Percentiles rank a stretch among this genome's conserved stretches.
Conservation (phyloP, 2,797 vertebrate genomes). For the Chromobotia macracanthus region DNA sequence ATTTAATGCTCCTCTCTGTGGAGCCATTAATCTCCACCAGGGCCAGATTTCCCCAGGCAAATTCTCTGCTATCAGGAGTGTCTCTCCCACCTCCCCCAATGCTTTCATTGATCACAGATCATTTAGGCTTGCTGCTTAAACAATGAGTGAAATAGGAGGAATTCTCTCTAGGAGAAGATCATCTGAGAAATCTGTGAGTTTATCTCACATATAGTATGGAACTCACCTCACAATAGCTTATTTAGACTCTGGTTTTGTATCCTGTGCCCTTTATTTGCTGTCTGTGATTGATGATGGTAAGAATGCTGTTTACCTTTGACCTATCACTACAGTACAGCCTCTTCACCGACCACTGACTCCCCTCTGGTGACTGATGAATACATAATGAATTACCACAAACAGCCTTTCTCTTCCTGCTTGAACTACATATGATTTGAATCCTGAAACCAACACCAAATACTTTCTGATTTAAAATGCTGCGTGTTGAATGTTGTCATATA, state of each 20-base stretch:
- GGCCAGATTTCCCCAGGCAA: conserved; percentile 11
- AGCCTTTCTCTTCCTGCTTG: neutral
- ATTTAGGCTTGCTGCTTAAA: conserved; percentile 14
- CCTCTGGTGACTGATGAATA: conserved; percentile 18
- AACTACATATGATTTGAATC: neutral
- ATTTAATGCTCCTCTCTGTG: conserved; percentile 27
- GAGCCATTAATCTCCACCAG: conserved; percentile 33
- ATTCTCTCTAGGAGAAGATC: neutral
- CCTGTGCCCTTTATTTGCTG: conserved; percentile 7
- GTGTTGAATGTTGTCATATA: too few relatives aligned
- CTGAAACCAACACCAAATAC: neutral
- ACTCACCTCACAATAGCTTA: neutral
- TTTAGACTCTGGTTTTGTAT: conserved; percentile 3
- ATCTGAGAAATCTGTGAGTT: neutral
- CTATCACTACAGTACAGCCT: conserved; percentile 14
- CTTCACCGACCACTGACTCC: neutral
- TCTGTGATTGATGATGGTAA: conserved; percentile 25
- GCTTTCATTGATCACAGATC: conserved; percentile 4
- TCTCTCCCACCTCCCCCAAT: conserved; percentile 7
- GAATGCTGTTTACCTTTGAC: conserved; percentile 17
- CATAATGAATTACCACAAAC: neutral
- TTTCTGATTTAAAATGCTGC: too few relatives aligned
- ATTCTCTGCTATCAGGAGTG: conserved; percentile 16
- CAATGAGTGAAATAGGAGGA: neutral
- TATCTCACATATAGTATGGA: neutral